A percentile compares a stretch with the other conserved stretches of the same genome.
Evolutionary conservation across 2,797 vertebrate genomes (phyloP).

Genomic region (Muraenolepis orangiensis): DNA sequence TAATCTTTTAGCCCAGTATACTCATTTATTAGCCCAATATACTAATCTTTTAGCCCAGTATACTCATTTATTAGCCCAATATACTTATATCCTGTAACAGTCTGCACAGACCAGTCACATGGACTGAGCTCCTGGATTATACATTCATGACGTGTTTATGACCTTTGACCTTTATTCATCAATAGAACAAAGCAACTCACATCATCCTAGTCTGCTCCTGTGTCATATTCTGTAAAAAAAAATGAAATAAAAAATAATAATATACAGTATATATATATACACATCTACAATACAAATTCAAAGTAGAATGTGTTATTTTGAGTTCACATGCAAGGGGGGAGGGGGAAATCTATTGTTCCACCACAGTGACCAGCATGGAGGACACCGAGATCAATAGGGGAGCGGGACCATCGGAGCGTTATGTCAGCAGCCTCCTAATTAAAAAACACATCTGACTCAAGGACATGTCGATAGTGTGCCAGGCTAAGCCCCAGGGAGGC

Average conservation of each 20-base stretch:
- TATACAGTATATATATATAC: too few relatives aligned
- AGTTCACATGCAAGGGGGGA: constrained; percentile 11
- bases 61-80: background rate
- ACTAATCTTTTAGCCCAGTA: background rate
- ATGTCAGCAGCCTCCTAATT: constrained; percentile 43
- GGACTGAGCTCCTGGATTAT: background rate
- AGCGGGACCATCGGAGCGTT: constrained; percentile 49
- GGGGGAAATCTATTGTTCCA: constrained; percentile 18
- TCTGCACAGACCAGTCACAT: constrained; percentile 38
- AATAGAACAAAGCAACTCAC: constrained; percentile 57
- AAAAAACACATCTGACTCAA: constrained; percentile 14
- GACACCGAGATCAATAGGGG: constrained; percentile 47
- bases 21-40: background rate
- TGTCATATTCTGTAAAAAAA: constrained; percentile 53
- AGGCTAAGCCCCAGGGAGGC: constrained; percentile 1
- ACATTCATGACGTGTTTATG: background rate
- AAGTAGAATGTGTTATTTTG: background rate
- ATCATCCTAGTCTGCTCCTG: constrained; percentile 61
- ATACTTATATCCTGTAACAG: constrained; percentile 49
- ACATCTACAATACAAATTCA: constrained; percentile 1
- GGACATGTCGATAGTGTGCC: background rate
- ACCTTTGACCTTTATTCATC: background rate
- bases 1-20: too few relatives aligned
- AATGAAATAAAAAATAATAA: constrained; percentile 13
- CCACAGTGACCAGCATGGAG: constrained; percentile 7